These are phyloP conservation scores for Nematolebias whitei DNA, from an alignment of 2,113 vertebrate genomes.

Conservation along the genomic window DNA sequence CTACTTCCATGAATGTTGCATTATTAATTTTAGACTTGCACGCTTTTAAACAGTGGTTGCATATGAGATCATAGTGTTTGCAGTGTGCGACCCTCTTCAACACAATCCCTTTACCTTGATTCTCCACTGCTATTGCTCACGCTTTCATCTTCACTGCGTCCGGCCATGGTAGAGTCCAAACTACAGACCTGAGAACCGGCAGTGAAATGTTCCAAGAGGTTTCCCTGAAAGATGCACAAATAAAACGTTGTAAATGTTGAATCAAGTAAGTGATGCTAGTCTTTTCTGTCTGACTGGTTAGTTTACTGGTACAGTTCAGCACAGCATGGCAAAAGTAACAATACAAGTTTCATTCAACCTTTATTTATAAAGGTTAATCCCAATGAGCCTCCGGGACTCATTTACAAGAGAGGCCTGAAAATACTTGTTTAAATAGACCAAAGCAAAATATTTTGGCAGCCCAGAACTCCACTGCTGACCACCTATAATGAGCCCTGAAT, in stretches of 20 bases:
- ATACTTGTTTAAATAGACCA: too few relatives aligned
- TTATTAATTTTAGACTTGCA: background rate
- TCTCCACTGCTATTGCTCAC: conserved; percentile 94
- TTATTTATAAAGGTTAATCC: too few relatives aligned
- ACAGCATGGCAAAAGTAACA: background rate
- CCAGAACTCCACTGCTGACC: background rate
- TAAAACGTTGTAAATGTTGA: background rate
- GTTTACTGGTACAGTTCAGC: background rate
- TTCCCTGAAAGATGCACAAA: conserved; percentile 32
- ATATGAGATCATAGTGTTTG: background rate
- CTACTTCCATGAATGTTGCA: background rate
- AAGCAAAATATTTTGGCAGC: background rate
- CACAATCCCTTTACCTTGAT: conserved; percentile 85
- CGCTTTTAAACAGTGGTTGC: background rate
- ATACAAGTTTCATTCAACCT: too few relatives aligned
- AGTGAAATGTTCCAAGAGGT: conserved; percentile 27
- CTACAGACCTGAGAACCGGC: conserved; percentile 37
- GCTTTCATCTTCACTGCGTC: conserved; percentile 95
- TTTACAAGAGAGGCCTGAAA: too few relatives aligned
- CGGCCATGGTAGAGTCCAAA: conserved; percentile 86
- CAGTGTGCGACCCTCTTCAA: background rate
- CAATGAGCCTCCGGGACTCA: too few relatives aligned
- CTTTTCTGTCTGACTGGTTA: background rate
- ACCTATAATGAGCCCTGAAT: too few relatives aligned
- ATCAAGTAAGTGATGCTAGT: background rate